These are phyloP conservation scores for Sylvicapra grimmia DNA, from an alignment of 2,113 vertebrate genomes.

Conservation along the genomic window DNA sequence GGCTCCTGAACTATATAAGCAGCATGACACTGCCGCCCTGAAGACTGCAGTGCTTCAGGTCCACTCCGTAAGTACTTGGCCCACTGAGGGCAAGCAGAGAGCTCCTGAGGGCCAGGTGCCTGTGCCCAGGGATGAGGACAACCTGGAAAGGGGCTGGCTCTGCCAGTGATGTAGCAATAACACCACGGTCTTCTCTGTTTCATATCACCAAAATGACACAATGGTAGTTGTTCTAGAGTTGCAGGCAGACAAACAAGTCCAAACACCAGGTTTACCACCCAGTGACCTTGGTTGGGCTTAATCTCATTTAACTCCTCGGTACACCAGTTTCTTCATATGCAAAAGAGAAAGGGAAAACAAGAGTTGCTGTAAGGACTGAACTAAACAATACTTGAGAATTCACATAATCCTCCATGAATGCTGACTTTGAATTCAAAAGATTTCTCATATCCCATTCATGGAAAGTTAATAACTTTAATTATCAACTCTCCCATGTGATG, in stretches of 20 bases:
- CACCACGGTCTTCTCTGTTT: neutral
- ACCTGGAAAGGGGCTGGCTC: neutral
- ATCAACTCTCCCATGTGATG: neutral
- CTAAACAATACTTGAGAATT: constrained; percentile 23
- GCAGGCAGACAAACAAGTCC: neutral
- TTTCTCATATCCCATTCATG: neutral
- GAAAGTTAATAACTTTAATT: neutral
- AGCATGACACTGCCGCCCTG: neutral
- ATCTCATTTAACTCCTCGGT: neutral
- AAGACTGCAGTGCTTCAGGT: neutral
- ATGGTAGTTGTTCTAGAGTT: neutral
- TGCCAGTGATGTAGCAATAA: neutral
- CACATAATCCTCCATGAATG: neutral
- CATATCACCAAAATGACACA: neutral
- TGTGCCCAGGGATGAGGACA: neutral
- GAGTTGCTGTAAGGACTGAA: neutral
- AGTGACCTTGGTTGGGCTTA: neutral
- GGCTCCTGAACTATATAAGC: neutral
- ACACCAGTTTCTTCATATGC: neutral
- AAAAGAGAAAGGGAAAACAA: neutral
- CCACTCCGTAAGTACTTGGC: neutral
- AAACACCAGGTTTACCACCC: neutral
- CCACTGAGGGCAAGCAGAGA: neutral
- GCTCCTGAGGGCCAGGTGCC: neutral
- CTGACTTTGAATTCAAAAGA: constrained; percentile 14